phyloP scores from a whole-genome alignment of 2,797 vertebrate species.

The Chiloscyllium punctatum region DNA sequence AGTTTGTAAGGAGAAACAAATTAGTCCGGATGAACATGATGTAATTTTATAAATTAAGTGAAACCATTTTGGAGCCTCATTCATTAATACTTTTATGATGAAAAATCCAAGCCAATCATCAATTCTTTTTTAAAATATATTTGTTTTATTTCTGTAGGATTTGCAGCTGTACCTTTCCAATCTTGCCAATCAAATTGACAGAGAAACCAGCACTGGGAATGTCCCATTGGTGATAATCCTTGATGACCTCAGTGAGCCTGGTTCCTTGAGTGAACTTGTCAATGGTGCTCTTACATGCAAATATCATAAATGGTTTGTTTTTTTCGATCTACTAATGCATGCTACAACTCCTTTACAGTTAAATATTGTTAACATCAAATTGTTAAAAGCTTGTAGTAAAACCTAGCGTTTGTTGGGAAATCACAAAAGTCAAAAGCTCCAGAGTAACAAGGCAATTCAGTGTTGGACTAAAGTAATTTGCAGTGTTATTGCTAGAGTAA shows the following conservation, averaged over 20 bases:
- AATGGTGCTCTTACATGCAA: constrained; percentile 95
- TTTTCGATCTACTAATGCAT: background rate
- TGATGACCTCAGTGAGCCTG: constrained; percentile 80
- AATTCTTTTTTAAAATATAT: background rate
- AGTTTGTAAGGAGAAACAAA: background rate
- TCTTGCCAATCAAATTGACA: constrained; percentile 87
- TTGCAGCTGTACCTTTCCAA: constrained; percentile 88
- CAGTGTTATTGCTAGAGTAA: background rate
- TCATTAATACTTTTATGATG: background rate
- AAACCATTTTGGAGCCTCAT: background rate
- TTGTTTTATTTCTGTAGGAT: constrained; percentile 61
- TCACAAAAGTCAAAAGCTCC: background rate
- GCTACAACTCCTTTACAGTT: background rate
- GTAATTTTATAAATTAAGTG: background rate
- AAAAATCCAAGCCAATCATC: background rate
- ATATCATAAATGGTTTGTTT: constrained; percentile 88
- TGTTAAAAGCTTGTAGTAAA: background rate
- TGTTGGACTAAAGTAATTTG: background rate
- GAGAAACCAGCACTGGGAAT: constrained; percentile 72
- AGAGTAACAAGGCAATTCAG: background rate
- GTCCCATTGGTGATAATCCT: constrained; percentile 86
- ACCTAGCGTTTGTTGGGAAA: background rate
- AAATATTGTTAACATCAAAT: background rate
- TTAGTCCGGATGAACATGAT: background rate
- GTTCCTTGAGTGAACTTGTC: constrained; percentile 82